Percentiles rank a stretch among this genome's conserved stretches.
Evolutionary conservation across 2,113 vertebrate species (phyloP).

Genomic region (Microcebus jonahi): DNA sequence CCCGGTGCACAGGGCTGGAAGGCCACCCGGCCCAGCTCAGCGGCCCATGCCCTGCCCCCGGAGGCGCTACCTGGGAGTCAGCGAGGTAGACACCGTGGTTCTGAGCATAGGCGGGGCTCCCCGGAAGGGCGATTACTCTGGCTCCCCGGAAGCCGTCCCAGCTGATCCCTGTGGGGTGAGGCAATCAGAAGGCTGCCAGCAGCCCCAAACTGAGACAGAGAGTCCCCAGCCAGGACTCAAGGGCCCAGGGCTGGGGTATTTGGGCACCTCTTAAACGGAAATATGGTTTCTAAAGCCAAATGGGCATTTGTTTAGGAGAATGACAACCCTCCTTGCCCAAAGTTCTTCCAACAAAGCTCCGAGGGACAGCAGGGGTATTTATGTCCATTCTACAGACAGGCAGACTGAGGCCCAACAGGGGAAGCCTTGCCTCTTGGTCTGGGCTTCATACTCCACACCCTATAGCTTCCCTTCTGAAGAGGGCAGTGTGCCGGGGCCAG

Average conservation of each 20-base stretch:
- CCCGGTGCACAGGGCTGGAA: not conserved
- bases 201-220: not conserved
- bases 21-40: not conserved
- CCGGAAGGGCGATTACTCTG: conserved; percentile 90
- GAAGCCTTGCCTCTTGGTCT: not conserved
- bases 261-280: not conserved
- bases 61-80: conserved; percentile 85
- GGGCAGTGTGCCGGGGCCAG: not conserved
- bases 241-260: not conserved
- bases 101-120: conserved; percentile 88
- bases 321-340: not conserved
- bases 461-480: not conserved
- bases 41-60: not conserved
- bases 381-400: not conserved
- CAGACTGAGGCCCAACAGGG: not conserved
- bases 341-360: not conserved
- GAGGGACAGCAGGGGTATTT: not conserved
- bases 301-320: not conserved
- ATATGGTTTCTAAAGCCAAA: not conserved
- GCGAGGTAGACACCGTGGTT: conserved; percentile 93
- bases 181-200: not conserved
- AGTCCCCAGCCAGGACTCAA: not conserved
- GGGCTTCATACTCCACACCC: not conserved
- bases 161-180: conserved; percentile 84
- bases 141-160: conserved; percentile 92